Evolutionary conservation across 2,797 vertebrate species (phyloP).

Genomic region (Notolabrus celidotus): DNA sequence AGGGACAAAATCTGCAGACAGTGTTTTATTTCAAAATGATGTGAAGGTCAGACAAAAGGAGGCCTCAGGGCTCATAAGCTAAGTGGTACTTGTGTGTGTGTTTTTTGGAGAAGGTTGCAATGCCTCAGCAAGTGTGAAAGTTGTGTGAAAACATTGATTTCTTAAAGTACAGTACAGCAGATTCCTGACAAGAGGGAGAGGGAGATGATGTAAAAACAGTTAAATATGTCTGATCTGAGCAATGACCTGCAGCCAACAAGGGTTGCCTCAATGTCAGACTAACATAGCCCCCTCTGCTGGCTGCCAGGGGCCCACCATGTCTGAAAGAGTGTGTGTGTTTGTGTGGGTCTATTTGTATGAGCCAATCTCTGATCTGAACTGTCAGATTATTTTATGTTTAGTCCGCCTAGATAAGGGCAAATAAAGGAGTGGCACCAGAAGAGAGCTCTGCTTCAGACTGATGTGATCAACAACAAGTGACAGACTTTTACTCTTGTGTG

Average conservation of each 20-base stretch:
- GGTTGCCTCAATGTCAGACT: slow-evolving; percentile 67
- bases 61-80: slow-evolving; percentile 9
- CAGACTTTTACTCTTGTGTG: neutral
- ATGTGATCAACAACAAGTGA: slow-evolving; percentile 42
- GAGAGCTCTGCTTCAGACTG: slow-evolving; percentile 50
- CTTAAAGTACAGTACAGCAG: slow-evolving; percentile 41
- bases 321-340: slow-evolving; percentile 24
- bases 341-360: slow-evolving; percentile 34
- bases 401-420: slow-evolving; percentile 55
- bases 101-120: slow-evolving; percentile 19
- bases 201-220: slow-evolving; percentile 69
- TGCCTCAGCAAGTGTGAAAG: slow-evolving; percentile 42
- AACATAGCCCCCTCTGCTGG: slow-evolving; percentile 72
- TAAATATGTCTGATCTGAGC: slow-evolving; percentile 66
- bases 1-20: slow-evolving; percentile 7
- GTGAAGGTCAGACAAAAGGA: slow-evolving; percentile 49
- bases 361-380: slow-evolving; percentile 45
- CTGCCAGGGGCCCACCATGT: slow-evolving; percentile 31
- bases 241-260: slow-evolving; percentile 69
- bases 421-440: slow-evolving; percentile 63
- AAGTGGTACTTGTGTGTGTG: slow-evolving; percentile 15
- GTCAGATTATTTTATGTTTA: slow-evolving; percentile 71
- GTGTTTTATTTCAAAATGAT: neutral
- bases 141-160: slow-evolving; percentile 44
- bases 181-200: slow-evolving; percentile 40